A percentile compares a stretch with the other conserved stretches of the same genome.
phyloP scores from a whole-genome alignment of 1,140 invertebrate species.

The Bombus confusus region DNA sequence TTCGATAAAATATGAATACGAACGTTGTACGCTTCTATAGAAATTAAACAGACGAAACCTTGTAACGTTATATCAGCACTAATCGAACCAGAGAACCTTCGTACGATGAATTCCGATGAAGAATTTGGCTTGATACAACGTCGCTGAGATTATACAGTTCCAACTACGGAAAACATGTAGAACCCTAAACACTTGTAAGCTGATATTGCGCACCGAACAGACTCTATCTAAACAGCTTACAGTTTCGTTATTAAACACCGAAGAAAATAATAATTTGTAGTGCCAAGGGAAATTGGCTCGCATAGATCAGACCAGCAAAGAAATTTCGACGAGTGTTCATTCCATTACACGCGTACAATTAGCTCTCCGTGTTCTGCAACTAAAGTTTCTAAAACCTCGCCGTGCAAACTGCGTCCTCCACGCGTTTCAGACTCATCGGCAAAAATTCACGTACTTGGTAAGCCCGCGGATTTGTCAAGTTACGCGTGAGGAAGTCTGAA shows the following conservation, averaged over 20 bases:
- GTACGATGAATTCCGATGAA: too few species aligned
- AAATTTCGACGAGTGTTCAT: not conserved
- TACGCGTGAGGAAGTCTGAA: not conserved
- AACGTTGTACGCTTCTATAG: too few species aligned
- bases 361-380: not conserved
- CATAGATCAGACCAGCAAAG: not conserved
- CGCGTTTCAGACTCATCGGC: too few species aligned
- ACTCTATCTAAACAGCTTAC: too few species aligned
- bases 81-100: too few species aligned
- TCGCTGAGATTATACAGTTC: too few species aligned
- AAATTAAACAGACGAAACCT: too few species aligned
- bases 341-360: not conserved
- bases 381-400: not conserved
- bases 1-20: too few species aligned
- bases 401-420: not conserved
- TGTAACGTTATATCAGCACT: too few species aligned
- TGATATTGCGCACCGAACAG: not conserved
- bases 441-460: not conserved
- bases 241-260: not conserved
- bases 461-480: not conserved
- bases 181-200: too few species aligned
- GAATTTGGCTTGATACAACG: too few species aligned
- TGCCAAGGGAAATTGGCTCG: not conserved
- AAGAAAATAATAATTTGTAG: not conserved
- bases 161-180: too few species aligned